A percentile compares a stretch with the other conserved stretches of the same genome.
Evolutionary conservation across 2,113 vertebrate species (phyloP).

Genomic region (Muntiacus muntjak): DNA sequence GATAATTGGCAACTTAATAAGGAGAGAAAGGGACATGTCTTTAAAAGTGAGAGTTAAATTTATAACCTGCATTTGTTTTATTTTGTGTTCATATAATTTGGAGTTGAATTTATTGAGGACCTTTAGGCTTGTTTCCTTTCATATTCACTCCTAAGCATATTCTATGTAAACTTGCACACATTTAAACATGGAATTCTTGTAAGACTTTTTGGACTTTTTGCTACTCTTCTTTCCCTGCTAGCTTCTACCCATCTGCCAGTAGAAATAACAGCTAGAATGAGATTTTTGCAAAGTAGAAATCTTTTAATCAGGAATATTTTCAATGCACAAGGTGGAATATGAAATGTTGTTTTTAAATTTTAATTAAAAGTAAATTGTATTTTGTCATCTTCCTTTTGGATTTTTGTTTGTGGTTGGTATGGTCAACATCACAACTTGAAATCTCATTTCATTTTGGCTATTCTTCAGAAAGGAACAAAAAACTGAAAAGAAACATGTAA

Average conservation of each 20-base stretch:
- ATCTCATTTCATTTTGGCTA: not conserved
- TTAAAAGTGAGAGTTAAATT: not conserved
- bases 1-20: not conserved
- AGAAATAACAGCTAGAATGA: not conserved
- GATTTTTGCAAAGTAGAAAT: not conserved
- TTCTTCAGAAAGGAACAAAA: conserved; percentile 8
- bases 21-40: not conserved
- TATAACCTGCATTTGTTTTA: not conserved
- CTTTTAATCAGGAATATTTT: conserved; percentile 20
- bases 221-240: not conserved
- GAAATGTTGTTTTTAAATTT: not conserved
- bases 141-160: not conserved
- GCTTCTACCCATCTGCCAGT: not conserved
- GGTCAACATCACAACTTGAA: not conserved
- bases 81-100: not conserved
- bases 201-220: not conserved
- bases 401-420: conserved; percentile 20
- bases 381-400: not conserved
- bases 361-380: not conserved
- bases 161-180: not conserved
- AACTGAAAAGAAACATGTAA: not conserved
- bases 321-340: not conserved
- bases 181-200: not conserved
- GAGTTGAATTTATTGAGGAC: not conserved
- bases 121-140: not conserved